Evolutionary conservation across 30 jellyfish, hydroid and myxozoan genomes (phyloP), one percentile per base, ranked within the genome.

Genomic region (Sanderia malayensis): DNA sequence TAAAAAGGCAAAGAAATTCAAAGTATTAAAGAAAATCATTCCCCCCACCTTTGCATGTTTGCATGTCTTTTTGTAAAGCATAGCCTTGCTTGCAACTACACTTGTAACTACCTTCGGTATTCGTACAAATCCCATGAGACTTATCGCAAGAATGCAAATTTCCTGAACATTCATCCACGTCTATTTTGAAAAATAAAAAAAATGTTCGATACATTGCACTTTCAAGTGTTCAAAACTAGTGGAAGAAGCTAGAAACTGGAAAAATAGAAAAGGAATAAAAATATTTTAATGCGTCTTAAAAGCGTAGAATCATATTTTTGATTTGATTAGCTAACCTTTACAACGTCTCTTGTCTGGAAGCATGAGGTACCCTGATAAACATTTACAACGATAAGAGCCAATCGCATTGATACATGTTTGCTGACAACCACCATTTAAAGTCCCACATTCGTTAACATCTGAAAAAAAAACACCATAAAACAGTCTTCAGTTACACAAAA

Each of bases 61-160:
- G 44, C 20, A 19, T 70, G 71, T 70, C 75, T 20, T 26, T 1
- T 22, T 49, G 24, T 49, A 70, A 24, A 17, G 0, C 46, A 46
- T 70, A 70, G 6, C 82, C 82, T 23, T 2, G 21, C 15, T 70
- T n/a, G 57, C 82, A 70, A 46, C 53, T 20, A 45, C 82, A 70
- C 25, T 46, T 70, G 71, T 70, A 70, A 24, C 28, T 24, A 9
- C 82, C 82, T 7, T 21, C 27, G 9, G 73, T 44, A 77, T 70
- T 70, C 53, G 53, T 31, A 29, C 82, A 70, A 7, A 27, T 20
- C 19, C 82, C 82, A 70, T 70, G 82, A 15, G 20, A 15, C 19
- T 46, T 44, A 46, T 70, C 82, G 27, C 82, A 70, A 0, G 82
- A 21, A 30, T 47, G 58, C 3, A 31, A 26, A 25, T 67, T 67